Base-by-base conservation (phyloP, 2,797 vertebrate genomes). In the Hypotaenidia philippensis region DNA sequence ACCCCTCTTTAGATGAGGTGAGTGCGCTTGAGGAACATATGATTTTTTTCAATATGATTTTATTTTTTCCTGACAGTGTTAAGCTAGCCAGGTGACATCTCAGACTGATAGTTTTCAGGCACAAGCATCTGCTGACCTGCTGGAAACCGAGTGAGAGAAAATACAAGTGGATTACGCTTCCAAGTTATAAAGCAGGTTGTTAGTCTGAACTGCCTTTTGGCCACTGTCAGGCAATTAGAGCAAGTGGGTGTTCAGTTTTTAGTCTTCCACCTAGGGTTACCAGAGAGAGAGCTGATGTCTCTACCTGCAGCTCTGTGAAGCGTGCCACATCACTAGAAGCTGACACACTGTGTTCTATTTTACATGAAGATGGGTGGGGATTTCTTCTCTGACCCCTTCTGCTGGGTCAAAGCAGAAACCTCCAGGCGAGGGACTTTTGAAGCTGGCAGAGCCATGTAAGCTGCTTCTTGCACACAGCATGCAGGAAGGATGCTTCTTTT, bases 391-490 rank as follows among this genome's bases (percentile, higher is more conserved):
- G 32, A 40, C 56, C 5, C 16, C 40, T 61, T 71, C 20, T 53
- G 20, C n/a, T 19, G 5, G 41, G 17, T 14, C 31, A 40, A 55
- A 19, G 63, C 19, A 40, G 59, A 53, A 31, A 23, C 11, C 10
- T 60, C 32, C 26, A 10, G 19, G 22, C 1, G 4, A 74, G 38
- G 50, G 31, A 27, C 66, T 61, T 29, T 14, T 45, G 47, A 40
- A n/a, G 53, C 40, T 64, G 29, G 21, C 36, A 69, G 45, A 64
- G 40, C 19, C 50, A 9, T 64, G 41, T 21, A 11, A 65, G 31
- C 31, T 32, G 34, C 50, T 31, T 32, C 29, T 26, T 0, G 0
- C 36, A 55, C 49, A 10, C 25, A 32, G 40, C 1, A 2, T 38
- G 11, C 41, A 31, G 23, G 13, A 61, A 19, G 18, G 27, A 11